Evolutionary conservation across 2,113 vertebrate genomes (phyloP).

Genomic region (Lates calcarifer): DNA sequence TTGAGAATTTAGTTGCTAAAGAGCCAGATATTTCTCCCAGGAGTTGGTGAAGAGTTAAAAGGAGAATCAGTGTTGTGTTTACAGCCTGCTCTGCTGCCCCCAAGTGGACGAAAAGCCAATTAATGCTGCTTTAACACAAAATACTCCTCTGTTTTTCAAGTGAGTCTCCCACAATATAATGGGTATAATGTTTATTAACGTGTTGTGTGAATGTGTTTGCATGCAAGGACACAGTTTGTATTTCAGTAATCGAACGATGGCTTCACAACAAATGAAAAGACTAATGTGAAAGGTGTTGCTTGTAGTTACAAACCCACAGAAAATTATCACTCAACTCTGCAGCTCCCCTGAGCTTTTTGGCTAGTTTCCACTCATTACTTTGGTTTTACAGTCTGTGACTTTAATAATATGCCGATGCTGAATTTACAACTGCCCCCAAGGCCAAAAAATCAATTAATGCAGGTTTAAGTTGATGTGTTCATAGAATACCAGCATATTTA

Average conservation of each 20-base stretch:
- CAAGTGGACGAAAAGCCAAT: neutral
- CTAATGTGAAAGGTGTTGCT: neutral
- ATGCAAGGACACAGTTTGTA: neutral
- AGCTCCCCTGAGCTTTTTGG: neutral
- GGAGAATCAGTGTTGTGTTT: neutral
- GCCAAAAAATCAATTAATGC: neutral
- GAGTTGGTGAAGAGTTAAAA: too few relatives aligned
- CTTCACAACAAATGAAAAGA: neutral
- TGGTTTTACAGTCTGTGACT: neutral
- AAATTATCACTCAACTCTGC: neutral
- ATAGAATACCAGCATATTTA: neutral
- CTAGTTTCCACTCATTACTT: neutral
- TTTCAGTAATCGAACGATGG: too few relatives aligned
- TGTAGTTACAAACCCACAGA: neutral
- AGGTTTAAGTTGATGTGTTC: neutral
- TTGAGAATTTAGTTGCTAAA: too few relatives aligned
- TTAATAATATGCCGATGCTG: neutral
- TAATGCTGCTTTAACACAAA: neutral
- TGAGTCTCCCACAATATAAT: too few relatives aligned
- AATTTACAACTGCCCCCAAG: neutral
- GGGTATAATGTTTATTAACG: neutral
- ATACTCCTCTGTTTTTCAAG: neutral
- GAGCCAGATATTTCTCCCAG: too few relatives aligned
- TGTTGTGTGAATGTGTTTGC: neutral
- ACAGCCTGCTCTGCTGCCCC: neutral